Conservation (phyloP, 2,888 invertebrate species). For the Pristionchus exspectatus region DNA sequence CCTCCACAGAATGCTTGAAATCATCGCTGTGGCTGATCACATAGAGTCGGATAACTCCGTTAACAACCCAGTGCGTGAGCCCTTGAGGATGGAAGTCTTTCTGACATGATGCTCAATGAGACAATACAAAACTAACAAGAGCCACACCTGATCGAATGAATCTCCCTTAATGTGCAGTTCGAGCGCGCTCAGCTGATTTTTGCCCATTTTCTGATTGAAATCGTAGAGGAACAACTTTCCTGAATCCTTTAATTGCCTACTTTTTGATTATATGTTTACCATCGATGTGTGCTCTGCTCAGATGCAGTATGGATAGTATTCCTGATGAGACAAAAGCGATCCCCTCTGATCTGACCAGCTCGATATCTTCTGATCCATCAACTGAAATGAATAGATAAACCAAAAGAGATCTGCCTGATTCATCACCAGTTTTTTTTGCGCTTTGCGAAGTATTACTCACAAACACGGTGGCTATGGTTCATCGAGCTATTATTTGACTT, state of each 20-base stretch:
- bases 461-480: no score
- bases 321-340: constrained; percentile 68
- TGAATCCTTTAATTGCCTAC: neutral
- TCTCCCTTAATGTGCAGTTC: constrained; percentile 52
- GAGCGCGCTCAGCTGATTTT: constrained; percentile 12
- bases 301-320: constrained; percentile 57
- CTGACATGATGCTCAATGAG: constrained; percentile 29
- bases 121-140: neutral
- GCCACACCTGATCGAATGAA: constrained; percentile 22
- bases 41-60: constrained; percentile 63
- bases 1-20: constrained; percentile 63
- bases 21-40: constrained; percentile 61
- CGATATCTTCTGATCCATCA: constrained; percentile 68
- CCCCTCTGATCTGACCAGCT: constrained; percentile 58
- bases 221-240: constrained; percentile 68
- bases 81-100: constrained; percentile 66
- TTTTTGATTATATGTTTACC: neutral
- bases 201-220: constrained; percentile 55
- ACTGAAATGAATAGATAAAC: no score
- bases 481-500: no score
- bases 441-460: no score
- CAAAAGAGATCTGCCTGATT: no score
- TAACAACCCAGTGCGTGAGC: constrained; percentile 60
- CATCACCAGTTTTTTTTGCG: no score
- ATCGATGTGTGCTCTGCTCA: neutral